Evolutionary conservation across 2,888 invertebrate species (phyloP), one percentile per base, ranked within the genome.

Genomic region (Temnothorax rugatulus): DNA sequence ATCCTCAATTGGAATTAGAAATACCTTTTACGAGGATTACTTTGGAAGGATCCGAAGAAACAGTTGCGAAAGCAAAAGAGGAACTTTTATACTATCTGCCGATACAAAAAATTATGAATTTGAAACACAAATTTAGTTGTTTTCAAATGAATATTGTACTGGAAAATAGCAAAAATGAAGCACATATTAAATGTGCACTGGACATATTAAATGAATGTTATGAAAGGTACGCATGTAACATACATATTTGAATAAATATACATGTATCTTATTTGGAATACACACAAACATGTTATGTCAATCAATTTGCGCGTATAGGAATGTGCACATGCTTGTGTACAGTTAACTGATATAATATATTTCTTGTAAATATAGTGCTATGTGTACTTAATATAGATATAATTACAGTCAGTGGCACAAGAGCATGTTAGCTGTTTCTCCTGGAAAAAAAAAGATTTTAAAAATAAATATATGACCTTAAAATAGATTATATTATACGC

Each of bases 151-250:
- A 88, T 5, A 68, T 75, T 34, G 90, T 94, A 18, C 85, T 93
- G 9, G 87, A 90, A 29, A 87, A 83, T 81, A 85, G 85, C 8
- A 85, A 91, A 38, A 84, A 85, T 8, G 82, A 91, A 68, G 61
- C 85, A 1, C 92, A 94, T 73, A 81, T 95, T 1, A 91, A 90
- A 47, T 64, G 44, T 8, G 91, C 94, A 0, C 76, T 94, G 7
- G 86, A 90, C n/a, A 83, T 94, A 68, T 85, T 95, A 50, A 90
- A 92, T 68, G 86, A 93, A 57, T 94, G 94, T 87, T 94, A 91
- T n/a, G 87, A 92, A 29, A 91, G 77, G 94, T 94, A 86, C 91
- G 91, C 11, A 34, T 59, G 41, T 59, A 50, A 15, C 13, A 4
- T 29, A 29, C 29, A 50, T 66, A 52, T 68, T 44, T 25, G 0